Evolutionary conservation across 2,113 vertebrate species (phyloP).

Genomic region (Otis tarda): DNA sequence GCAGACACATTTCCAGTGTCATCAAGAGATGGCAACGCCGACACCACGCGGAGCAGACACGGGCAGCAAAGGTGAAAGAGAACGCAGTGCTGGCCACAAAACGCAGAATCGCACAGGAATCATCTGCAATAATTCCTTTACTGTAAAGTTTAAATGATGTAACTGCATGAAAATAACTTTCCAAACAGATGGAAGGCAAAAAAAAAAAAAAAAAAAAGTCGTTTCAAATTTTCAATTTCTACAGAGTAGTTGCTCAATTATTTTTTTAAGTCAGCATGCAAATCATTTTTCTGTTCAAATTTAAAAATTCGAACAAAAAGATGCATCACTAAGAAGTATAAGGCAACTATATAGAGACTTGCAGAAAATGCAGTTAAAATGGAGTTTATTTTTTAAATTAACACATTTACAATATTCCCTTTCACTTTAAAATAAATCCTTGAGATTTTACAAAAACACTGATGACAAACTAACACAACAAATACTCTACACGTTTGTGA

Average conservation of each 20-base stretch:
- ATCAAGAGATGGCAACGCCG: neutral
- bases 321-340: neutral
- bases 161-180: constrained; percentile 34
- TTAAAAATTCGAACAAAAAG: neutral
- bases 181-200: constrained; percentile 26
- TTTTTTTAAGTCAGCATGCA: constrained; percentile 23
- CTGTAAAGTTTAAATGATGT: constrained; percentile 33
- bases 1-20: neutral
- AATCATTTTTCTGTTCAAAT: neutral
- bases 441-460: neutral
- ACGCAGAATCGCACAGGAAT: neutral
- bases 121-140: neutral
- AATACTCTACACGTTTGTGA: neutral
- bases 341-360: neutral
- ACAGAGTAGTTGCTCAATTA: neutral
- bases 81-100: neutral
- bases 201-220: neutral
- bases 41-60: neutral
- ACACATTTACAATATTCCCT: neutral
- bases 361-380: neutral
- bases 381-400: neutral
- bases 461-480: neutral
- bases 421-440: neutral
- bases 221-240: neutral
- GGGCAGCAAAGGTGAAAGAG: accelerated